Evolutionary conservation across 2,888 invertebrate species (phyloP), one percentile per base, ranked within the genome.

Genomic region (Chaitophorus viminalis): DNA sequence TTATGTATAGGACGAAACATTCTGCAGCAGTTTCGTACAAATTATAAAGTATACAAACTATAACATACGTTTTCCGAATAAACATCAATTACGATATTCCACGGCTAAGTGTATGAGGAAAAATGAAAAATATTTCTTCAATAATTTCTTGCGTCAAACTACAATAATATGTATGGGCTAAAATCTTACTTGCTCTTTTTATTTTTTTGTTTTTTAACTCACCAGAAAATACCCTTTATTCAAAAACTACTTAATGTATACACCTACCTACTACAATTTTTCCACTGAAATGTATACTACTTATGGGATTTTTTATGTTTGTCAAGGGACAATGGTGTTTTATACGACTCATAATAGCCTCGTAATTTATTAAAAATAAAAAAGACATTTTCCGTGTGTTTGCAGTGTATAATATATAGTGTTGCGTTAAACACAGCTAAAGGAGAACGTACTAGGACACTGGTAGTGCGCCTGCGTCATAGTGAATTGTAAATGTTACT

Each of bases 301-400:
- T 75, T 14, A n/a, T 33, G 75, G 31, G 60, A 74, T n/a, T 70
- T 74, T 60, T 76, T 74, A 85, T 33, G 85, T 65, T 54, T 25
- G 36, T 3, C 68, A 17, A n/a, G 68, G 85, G 76, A 68, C 36
- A 21, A 65, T 68, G 36, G n/a, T 46, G 29, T 39, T 70, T 65
- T 81, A 81, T 81, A 39, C 39, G 21, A 46, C 68, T 65, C 65
- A 68, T 76, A 79, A 60, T 79, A 60, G 60, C 21, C 33, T 60
- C 29, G 81, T 81, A 68, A 70, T 81, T 70, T 68, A 81, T 81
- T 81, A 65, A 81, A 68, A 60, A 79, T 21, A 54, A 60, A 81
- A 75, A 31, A 36, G 18, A 60, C 60, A 25, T 29, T 31, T 70
- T 17, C 11, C 17, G 31, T 31, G 1, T 25, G 60, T 25, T 18